Conservation (phyloP, 2,113 vertebrate species). For the Passer domesticus region DNA sequence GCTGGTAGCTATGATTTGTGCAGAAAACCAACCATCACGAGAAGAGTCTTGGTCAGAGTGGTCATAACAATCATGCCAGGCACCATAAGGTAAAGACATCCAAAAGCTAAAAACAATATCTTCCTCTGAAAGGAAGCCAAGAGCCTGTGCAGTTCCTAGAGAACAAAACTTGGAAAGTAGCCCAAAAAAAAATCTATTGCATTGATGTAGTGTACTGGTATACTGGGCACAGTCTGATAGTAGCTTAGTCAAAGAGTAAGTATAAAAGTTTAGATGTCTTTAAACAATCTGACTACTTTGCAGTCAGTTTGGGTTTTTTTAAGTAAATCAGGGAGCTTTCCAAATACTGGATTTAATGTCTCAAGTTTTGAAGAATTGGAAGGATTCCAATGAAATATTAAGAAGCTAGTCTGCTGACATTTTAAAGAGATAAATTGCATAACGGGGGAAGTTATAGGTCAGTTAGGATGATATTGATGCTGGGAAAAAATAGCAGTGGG, state of each 20-base stretch:
- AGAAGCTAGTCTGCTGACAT: slow-evolving; percentile 4
- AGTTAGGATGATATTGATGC: neutral
- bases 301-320: neutral
- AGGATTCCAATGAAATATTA: slow-evolving; percentile 9
- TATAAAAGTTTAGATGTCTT: neutral
- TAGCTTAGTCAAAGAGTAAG: neutral
- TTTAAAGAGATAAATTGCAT: slow-evolving; percentile 16
- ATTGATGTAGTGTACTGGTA: neutral
- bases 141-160: neutral
- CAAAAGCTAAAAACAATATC: neutral
- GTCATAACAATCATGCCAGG: neutral
- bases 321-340: neutral
- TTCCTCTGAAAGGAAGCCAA: neutral
- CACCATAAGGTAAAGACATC: neutral
- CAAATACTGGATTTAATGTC: neutral
- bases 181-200: neutral
- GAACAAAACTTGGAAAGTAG: neutral
- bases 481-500: slow-evolving; percentile 5
- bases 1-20: neutral
- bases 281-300: neutral
- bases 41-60: neutral
- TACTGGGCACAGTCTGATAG: neutral
- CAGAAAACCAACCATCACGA: neutral
- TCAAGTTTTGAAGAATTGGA: neutral
- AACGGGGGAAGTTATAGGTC: neutral